Base-by-base conservation (phyloP, 2,113 vertebrate genomes). In the Scatophagus argus region DNA sequence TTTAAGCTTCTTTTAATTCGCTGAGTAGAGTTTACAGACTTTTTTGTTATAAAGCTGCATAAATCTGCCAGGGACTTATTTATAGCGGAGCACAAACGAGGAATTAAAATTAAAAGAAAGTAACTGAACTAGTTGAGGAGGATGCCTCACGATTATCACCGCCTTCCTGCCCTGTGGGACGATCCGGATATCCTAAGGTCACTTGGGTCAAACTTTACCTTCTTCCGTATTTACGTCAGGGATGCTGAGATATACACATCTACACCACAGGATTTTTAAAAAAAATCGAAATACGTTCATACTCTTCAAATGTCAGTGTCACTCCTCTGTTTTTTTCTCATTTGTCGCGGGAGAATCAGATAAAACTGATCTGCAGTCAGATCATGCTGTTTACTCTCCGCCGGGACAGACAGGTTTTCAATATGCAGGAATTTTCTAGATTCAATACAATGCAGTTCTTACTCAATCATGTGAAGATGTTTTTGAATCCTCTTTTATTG, bases 341-440 rank as follows among this genome's bases (percentile, higher is more conserved):
- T 69, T 55, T 65, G 85, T 87, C 84, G 74, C 81, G 61, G 79
- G 51, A 80, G 72, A 82, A 82, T 81, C 54, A 16, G 49, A 55
- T 51, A 17, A n/a, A 56, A 51, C 38, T 82, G 88, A 86, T 81
- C 60, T 70, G 82, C 82, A 83, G 77, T 82, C 77, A 71, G 77
- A 59, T 63, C 82, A 79, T 25, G 27, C 27, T 29, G 74, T 77
- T 80, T 29, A 39, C 38, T 74, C 47, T 76, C 49, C 55, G 23
- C 56, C 29, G 67, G 54, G 66, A 77, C 19, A n/a, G 52, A 39
- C 85, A 74, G 76, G 0, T 77, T 80, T 77, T 85, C 77, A 85
- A 88, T 86, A 83, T 66, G 78, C 84, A 84, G 60, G 77, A 84
- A 82, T 85, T 74, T 72, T 83, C 43, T 5, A 71, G 25, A 65